Percentiles rank a stretch among this genome's conserved stretches.
These are phyloP conservation scores for Petrolisthes manimaculis DNA, from an alignment of 2,888 invertebrate genomes.

Conservation along the genomic window DNA sequence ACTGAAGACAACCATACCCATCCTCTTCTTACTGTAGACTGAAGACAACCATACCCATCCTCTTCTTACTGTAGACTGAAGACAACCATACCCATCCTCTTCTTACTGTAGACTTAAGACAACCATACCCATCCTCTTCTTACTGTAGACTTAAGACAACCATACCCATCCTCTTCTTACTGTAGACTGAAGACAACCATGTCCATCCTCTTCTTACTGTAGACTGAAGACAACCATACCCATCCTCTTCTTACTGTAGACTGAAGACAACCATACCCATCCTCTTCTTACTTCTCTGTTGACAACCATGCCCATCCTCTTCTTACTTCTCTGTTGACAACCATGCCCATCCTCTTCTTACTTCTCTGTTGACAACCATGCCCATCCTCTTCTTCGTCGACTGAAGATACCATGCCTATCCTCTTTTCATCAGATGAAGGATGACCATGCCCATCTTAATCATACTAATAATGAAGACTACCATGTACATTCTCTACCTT, in stretches of 20 bases:
- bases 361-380: neutral
- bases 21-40: neutral
- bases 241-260: neutral
- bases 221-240: conserved; percentile 3
- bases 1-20: neutral
- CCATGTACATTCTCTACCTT: neutral
- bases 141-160: neutral
- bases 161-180: neutral
- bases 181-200: neutral
- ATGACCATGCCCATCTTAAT: neutral
- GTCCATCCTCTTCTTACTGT: neutral
- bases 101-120: neutral
- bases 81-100: neutral
- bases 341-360: neutral
- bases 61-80: neutral
- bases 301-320: neutral
- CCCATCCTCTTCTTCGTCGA: neutral
- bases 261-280: neutral
- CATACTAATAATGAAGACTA: no score
- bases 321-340: neutral
- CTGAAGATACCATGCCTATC: neutral
- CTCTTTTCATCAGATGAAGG: neutral
- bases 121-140: neutral
- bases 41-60: no score
- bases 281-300: neutral